Conservation (phyloP, 2,113 vertebrate species). For the Python bivittatus region DNA sequence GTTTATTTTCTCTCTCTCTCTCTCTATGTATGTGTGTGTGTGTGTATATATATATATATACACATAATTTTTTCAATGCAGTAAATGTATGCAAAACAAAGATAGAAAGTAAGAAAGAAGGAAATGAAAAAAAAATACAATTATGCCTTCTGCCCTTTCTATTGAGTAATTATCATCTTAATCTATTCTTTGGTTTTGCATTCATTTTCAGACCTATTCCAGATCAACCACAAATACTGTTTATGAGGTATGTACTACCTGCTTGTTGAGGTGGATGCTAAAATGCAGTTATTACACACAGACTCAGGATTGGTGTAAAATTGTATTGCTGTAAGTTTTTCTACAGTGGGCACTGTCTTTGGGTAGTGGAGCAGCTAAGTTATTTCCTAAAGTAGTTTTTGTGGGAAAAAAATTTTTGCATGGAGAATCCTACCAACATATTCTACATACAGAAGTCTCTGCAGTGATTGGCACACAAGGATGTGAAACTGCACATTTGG, state of each 20-base stretch:
- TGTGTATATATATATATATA: too few relatives aligned
- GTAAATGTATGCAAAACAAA: background rate
- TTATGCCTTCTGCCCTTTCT: background rate
- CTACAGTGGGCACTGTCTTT: background rate
- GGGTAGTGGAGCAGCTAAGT: background rate
- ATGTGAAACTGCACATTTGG: background rate
- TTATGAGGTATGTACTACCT: background rate
- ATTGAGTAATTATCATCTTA: background rate
- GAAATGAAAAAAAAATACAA: background rate
- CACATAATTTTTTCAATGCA: background rate
- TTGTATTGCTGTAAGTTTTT: background rate
- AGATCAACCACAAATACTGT: background rate
- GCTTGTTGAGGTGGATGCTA: background rate
- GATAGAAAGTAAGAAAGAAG: background rate
- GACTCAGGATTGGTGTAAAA: background rate
- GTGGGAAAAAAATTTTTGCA: background rate
- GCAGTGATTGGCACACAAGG: background rate
- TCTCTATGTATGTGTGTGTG: too few relatives aligned
- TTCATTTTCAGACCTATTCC: background rate
- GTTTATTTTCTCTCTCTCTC: too few relatives aligned
- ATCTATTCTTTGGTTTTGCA: background rate
- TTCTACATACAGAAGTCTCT: background rate
- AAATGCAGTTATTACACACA: background rate
- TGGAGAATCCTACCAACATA: background rate
- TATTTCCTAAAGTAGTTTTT: background rate